Base-by-base conservation (phyloP, 2,113 vertebrate genomes). In the Chloroceryle aenea region DNA sequence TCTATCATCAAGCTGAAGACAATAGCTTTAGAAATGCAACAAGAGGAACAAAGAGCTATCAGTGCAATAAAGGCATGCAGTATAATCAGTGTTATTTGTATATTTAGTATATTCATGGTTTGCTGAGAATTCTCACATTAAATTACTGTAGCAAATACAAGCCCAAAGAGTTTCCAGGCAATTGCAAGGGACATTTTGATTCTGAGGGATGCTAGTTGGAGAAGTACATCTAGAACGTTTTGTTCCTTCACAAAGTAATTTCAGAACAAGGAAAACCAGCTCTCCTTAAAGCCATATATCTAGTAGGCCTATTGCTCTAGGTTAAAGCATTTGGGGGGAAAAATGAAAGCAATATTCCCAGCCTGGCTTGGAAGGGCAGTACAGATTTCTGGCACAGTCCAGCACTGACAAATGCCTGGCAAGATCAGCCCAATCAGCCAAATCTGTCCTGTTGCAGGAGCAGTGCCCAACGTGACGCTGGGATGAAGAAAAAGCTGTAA, bases 111-210 rank as follows among this genome's bases (percentile, higher is more conserved):
- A 50, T 25, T 53, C 10, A 52, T 4, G 20, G n/a, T 82, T 72
- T 82, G 81, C 77, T 59, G 75, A 85, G 64, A 92, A 87, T 82
- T 84, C 48, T 48, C 40, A 67, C 53, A 48, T 34, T 56, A 69
- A 90, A 47, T 84, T 77, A 85, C 63, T 43, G 59, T 23, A 89
- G 16, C 83, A 92, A 95, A 88, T 21, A 80, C 19, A 86, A 88
- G 45, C 19, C 4, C 56, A 18, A 22, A 74, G 88, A 26, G 45
- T 21, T 73, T 85, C 50, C 75, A 87, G 40, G 73, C 50, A 71
- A 23, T 25, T 12, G 0, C 36, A 80, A 78, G 14, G 25, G 29
- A 42, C 42, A 27, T 81, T 89, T 17, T 63, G 83, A 68, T 45
- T 36, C 68, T 4, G 0, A 78, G 43, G 32, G 76, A 77, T n/a